These are phyloP conservation scores for Laticauda colubrina DNA, from an alignment of 2,113 vertebrate genomes.

Conservation along the genomic window DNA sequence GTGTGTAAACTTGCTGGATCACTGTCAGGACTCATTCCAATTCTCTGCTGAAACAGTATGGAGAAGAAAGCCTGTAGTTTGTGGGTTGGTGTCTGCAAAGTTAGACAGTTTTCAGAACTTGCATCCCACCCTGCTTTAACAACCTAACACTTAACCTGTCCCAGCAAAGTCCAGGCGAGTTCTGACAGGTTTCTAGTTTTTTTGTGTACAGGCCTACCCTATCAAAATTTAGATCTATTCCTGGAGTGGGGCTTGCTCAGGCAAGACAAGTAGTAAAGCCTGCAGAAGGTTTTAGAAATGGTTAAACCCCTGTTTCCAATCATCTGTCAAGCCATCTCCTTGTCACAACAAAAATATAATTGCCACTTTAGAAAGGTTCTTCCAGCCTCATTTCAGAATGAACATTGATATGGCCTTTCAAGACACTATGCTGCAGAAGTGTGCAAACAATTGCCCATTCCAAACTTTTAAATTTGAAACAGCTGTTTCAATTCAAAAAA, in stretches of 20 bases:
- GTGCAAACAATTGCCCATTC: background rate
- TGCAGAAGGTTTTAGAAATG: background rate
- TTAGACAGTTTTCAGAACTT: background rate
- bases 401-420: background rate
- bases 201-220: background rate
- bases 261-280: background rate
- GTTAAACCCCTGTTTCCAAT: background rate
- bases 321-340: background rate
- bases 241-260: background rate
- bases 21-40: background rate
- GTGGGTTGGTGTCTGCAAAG: background rate
- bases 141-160: background rate
- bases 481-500: background rate
- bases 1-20: background rate
- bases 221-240: background rate
- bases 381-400: background rate
- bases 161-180: background rate
- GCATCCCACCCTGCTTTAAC: background rate
- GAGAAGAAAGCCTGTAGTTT: background rate
- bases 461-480: background rate
- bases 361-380: background rate
- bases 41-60: background rate
- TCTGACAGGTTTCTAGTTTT: background rate
- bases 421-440: background rate
- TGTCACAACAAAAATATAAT: background rate